Evolutionary conservation across 2,888 invertebrate genomes (phyloP), one percentile per base, ranked within the genome.

Genomic region (Sabatieria punctata): DNA sequence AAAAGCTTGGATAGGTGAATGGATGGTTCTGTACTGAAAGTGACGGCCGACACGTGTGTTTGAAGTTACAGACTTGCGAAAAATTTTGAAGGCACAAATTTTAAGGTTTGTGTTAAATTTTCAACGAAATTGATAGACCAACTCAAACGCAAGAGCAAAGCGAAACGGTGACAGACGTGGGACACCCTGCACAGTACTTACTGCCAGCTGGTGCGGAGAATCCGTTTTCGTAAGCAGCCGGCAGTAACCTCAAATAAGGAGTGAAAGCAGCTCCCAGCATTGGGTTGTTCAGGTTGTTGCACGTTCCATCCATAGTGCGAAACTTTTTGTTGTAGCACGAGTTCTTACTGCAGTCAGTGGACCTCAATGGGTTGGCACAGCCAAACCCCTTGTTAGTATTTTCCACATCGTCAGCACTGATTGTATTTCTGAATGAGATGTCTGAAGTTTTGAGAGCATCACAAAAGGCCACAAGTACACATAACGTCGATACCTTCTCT

Each of bases 171-270:
- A n/a, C n/a, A n/a, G n/a, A n/a, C n/a, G n/a, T n/a, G n/a, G n/a
- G n/a, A n/a, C n/a, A n/a, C n/a, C n/a, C n/a, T n/a, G n/a, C n/a
- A n/a, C n/a, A n/a, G n/a, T n/a, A n/a, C n/a, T n/a, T n/a, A n/a
- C n/a, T n/a, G n/a, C n/a, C n/a, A n/a, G n/a, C 55, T 15, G 63
- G 63, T 4, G 63, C 62, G 41, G 58, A 55, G 35, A 64, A 45
- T 18, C 56, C 59, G 49, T 63, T 60, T 41, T 64, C 63, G 44
- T 64, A 63, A 11, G 55, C 43, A 2, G 64, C 58, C n/a, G 53
- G 49, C 50, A 58, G 55, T 2, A 65, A 46, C 42, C 63, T 49
- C 49, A 55, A 54, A 24, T 60, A 49, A 4, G 63, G 52, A n/a
- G 57, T 52, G 49, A 60, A 63, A 8, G 64, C 61, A 6, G 63